Percentiles rank a stretch among this genome's conserved stretches.
Conservation (phyloP, 2,113 vertebrate genomes). For the Upupa epops region DNA sequence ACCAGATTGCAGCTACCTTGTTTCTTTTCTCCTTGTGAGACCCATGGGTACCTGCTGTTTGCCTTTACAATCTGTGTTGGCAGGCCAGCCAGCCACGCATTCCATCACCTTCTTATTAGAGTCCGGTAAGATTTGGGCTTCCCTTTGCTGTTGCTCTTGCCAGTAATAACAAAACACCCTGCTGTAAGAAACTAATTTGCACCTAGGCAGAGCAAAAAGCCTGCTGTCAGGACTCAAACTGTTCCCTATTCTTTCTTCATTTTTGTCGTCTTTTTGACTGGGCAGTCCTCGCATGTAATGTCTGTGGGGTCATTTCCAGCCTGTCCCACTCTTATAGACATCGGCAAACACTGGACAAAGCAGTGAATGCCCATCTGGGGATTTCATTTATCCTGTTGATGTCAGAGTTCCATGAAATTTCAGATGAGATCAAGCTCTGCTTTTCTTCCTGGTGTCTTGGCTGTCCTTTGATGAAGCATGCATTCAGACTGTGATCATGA, state of each 20-base stretch:
- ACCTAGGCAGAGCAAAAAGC: background rate
- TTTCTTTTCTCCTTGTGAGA: background rate
- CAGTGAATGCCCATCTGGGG: background rate
- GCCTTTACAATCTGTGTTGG: background rate
- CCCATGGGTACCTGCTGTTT: background rate
- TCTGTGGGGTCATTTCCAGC: background rate
- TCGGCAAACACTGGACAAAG: background rate
- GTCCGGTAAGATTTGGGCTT: background rate
- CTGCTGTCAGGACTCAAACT: background rate
- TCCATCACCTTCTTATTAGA: background rate
- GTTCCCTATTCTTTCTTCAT: background rate
- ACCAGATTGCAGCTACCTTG: background rate
- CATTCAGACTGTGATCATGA: background rate
- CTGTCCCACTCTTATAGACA: background rate
- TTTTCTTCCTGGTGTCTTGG: background rate
- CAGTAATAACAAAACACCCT: background rate
- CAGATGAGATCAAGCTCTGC: slow-evolving; percentile 1
- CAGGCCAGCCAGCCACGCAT: background rate
- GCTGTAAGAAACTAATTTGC: background rate
- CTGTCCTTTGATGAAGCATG: background rate
- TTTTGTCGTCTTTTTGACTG: background rate
- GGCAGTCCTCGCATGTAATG: background rate
- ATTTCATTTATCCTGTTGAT: background rate
- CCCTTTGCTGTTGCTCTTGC: background rate
- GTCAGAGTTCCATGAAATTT: slow-evolving; percentile 27